phyloP scores from a whole-genome alignment of 64 coral and sea anemone genomes.

The Montipora foliosa region DNA sequence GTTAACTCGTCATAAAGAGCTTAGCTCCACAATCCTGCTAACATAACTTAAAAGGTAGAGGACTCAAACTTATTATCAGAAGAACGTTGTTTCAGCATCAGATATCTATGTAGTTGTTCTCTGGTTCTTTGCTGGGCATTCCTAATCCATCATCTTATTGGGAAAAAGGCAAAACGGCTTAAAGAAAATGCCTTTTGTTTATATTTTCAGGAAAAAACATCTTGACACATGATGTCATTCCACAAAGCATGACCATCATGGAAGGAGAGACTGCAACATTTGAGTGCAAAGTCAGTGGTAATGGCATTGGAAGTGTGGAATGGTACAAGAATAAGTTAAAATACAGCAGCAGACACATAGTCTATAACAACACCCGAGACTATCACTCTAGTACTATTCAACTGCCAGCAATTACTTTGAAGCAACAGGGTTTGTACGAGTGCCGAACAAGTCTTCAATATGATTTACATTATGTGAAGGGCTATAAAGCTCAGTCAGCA shows the following conservation, averaged over 20 bases:
- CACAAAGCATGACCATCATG: conserved; percentile 7
- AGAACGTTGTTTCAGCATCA: too few species aligned
- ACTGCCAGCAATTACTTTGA: neutral
- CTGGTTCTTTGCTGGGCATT: too few species aligned
- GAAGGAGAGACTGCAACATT: conserved; percentile 34
- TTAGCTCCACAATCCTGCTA: too few species aligned
- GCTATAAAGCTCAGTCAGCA: conserved; percentile 40
- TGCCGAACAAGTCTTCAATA: conserved; percentile 20
- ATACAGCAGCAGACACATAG: conserved; percentile 2
- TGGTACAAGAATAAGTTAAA: conserved; percentile 73
- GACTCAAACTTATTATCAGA: too few species aligned
- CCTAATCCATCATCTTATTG: too few species aligned
- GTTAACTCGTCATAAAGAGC: too few species aligned
- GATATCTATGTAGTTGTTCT: too few species aligned
- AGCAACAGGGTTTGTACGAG: conserved; percentile 59
- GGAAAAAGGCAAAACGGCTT: too few species aligned
- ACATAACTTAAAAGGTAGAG: too few species aligned
- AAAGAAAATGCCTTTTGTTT: neutral
- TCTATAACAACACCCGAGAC: conserved; percentile 7
- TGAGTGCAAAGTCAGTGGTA: conserved; percentile 37
- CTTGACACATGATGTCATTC: conserved; percentile 27
- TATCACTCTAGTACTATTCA: conserved; percentile 13
- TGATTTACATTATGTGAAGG: neutral
- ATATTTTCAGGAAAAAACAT: neutral
- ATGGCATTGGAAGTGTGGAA: conserved; percentile 28